Percentiles rank a stretch among this genome's conserved stretches.
These are phyloP conservation scores for Calyptomena viridis DNA, from an alignment of 2,113 vertebrate species.

Conservation along the genomic window DNA sequence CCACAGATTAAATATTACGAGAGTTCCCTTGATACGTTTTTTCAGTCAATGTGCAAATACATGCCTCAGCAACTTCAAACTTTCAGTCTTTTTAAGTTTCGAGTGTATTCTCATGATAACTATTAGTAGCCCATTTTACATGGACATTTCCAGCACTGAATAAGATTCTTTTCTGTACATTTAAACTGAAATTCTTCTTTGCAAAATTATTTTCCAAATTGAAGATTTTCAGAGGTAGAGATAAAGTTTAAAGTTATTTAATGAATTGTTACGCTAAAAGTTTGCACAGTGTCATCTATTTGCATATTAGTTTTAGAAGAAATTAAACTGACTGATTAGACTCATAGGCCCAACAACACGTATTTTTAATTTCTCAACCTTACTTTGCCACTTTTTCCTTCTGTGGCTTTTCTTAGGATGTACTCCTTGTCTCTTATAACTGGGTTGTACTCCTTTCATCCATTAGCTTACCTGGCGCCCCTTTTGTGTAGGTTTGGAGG, in stretches of 20 bases:
- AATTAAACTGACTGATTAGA: neutral
- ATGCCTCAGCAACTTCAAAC: constrained; percentile 57
- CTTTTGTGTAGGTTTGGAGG: neutral
- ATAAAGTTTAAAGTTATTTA: neutral
- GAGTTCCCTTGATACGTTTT: constrained; percentile 23
- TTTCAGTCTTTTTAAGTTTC: constrained; percentile 25
- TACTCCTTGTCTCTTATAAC: neutral
- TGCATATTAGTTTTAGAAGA: constrained; percentile 18
- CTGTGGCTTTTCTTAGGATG: constrained; percentile 1
- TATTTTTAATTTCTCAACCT: neutral
- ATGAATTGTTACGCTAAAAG: neutral
- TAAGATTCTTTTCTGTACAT: neutral
- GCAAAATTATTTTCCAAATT: neutral
- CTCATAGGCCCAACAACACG: neutral
- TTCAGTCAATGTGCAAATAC: constrained; percentile 44
- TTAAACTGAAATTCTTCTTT: neutral
- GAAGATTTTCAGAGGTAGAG: neutral
- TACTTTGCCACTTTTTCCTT: neutral
- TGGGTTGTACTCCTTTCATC: neutral
- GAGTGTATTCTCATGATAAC: neutral
- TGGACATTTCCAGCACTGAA: neutral
- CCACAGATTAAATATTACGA: constrained; percentile 72
- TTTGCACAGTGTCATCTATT: constrained; percentile 48
- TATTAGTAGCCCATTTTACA: neutral
- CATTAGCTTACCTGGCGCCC: neutral